A percentile compares a stretch with the other conserved stretches of the same genome.
phyloP scores from a whole-genome alignment of 2,888 invertebrate genomes.

The Chelonus formosanus region DNA sequence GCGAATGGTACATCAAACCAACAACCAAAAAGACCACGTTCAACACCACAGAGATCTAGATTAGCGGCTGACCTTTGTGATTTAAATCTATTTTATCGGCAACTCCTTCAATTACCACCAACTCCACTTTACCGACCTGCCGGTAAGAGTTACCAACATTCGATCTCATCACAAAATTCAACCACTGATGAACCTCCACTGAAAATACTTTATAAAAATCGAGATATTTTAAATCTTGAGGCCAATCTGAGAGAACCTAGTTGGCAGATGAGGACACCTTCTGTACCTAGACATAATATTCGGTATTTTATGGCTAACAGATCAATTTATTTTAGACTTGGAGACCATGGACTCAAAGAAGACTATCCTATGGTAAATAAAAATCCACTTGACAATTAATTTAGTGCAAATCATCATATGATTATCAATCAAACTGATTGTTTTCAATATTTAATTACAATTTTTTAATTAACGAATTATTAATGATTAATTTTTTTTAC shows the following conservation, averaged over 20 bases:
- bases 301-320: conserved; percentile 72
- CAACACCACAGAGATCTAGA: not conserved
- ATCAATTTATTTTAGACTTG: conserved; percentile 71
- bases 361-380: conserved; percentile 68
- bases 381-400: too few relatives aligned
- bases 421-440: too few relatives aligned
- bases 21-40: too few relatives aligned
- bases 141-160: not conserved
- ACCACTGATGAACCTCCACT: too few relatives aligned
- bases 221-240: conserved; percentile 71
- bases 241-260: conserved; percentile 68
- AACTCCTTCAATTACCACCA: not conserved
- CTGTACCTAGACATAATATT: conserved; percentile 69
- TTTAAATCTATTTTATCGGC: not conserved
- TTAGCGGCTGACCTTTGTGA: not conserved
- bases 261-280: conserved; percentile 70
- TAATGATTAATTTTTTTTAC: too few relatives aligned
- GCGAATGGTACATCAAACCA: too few relatives aligned
- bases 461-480: too few relatives aligned
- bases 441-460: too few relatives aligned
- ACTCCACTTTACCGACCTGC: not conserved
- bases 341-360: conserved; percentile 68
- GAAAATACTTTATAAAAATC: conserved; percentile 61
- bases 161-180: not conserved
- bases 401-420: too few relatives aligned